These are phyloP conservation scores for Heteropelma amictum DNA, from an alignment of 2,888 invertebrate species.

Conservation along the genomic window DNA sequence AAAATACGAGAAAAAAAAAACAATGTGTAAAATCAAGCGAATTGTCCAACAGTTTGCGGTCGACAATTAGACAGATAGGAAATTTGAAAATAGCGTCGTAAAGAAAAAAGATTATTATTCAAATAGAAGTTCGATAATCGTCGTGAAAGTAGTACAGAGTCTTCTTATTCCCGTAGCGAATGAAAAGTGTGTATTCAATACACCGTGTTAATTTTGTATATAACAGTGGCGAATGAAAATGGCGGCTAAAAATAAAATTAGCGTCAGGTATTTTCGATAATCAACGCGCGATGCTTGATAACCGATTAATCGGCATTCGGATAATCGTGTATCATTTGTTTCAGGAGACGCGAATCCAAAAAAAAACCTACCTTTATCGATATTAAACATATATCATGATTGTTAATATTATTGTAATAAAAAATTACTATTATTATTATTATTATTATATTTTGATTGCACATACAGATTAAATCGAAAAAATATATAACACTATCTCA, in stretches of 20 bases:
- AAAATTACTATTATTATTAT: slow-evolving; percentile 63
- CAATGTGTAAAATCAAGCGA: slow-evolving; percentile 58
- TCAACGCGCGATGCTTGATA: slow-evolving; percentile 57
- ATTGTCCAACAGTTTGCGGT: slow-evolving; percentile 7
- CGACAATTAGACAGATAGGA: background rate
- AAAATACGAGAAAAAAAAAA: slow-evolving; percentile 28
- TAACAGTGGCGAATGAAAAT: slow-evolving; percentile 68
- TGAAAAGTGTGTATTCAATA: slow-evolving; percentile 32
- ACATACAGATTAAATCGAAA: slow-evolving; percentile 67
- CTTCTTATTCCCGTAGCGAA: slow-evolving; percentile 38
- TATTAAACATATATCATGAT: slow-evolving; percentile 60
- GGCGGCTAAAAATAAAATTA: background rate
- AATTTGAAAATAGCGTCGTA: background rate
- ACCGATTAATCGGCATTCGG: slow-evolving; percentile 48
- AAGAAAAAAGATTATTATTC: background rate
- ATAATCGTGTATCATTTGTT: slow-evolving; percentile 58
- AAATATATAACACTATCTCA: slow-evolving; percentile 70
- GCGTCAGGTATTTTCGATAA: slow-evolving; percentile 52
- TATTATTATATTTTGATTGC: slow-evolving; percentile 72
- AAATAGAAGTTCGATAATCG: slow-evolving; percentile 71
- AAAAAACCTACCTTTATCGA: slow-evolving; percentile 57
- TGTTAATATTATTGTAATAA: slow-evolving; percentile 56
- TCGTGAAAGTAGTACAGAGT: slow-evolving; percentile 68
- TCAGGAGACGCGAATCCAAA: slow-evolving; percentile 23
- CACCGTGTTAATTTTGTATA: slow-evolving; percentile 69